Conservation (phyloP, 2,113 vertebrate genomes). For the Sakesphorus luctuosus region DNA sequence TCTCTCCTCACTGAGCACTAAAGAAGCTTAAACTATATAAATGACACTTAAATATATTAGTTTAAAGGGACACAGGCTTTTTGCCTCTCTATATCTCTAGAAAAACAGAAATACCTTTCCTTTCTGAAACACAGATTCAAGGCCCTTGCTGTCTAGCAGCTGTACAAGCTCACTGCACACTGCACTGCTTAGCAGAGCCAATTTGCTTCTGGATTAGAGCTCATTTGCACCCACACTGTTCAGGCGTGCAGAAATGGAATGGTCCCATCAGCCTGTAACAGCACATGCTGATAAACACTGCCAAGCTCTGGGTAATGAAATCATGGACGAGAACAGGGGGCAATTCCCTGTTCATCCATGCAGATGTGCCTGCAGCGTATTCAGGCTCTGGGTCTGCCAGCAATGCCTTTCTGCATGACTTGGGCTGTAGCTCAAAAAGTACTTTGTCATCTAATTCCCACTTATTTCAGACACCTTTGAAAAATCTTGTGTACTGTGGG, state of each 20-base stretch:
- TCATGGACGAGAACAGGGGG: neutral
- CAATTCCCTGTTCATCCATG: neutral
- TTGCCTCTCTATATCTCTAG: neutral
- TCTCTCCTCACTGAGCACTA: neutral
- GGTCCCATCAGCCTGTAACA: neutral
- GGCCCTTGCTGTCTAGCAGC: neutral
- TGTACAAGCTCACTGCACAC: neutral
- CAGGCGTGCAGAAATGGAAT: neutral
- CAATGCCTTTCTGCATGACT: slow-evolving; percentile 8
- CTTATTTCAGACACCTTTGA: neutral
- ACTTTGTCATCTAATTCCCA: neutral
- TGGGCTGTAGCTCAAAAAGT: neutral
- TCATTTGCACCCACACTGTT: slow-evolving; percentile 15
- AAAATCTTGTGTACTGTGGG: neutral
- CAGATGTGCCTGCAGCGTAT: neutral
- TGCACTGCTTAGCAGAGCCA: neutral
- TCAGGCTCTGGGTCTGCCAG: neutral
- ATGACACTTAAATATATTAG: neutral
- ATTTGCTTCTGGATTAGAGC: neutral
- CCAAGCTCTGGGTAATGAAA: neutral
- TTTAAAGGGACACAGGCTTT: neutral
- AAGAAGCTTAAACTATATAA: neutral
- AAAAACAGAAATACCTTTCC: neutral
- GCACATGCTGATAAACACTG: neutral
- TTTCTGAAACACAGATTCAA: neutral